These are phyloP conservation scores for Camponotus vicinus DNA, from an alignment of 1,140 invertebrate species.

Conservation along the genomic window DNA sequence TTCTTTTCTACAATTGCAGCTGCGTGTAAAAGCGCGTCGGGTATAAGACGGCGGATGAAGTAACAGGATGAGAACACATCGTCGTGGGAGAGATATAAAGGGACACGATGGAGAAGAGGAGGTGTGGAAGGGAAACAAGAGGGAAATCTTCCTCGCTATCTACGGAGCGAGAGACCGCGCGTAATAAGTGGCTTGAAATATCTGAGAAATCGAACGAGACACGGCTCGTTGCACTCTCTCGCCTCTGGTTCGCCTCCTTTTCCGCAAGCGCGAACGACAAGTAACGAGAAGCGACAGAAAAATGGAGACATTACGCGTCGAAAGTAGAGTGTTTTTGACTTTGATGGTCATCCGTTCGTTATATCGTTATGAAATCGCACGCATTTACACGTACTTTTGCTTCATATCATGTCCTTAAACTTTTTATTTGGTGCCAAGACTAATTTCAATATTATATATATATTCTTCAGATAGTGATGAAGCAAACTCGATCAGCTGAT, in stretches of 20 bases:
- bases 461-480: too few species aligned
- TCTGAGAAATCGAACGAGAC: constrained; percentile 71
- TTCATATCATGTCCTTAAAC: background rate
- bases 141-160: constrained; percentile 20
- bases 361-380: background rate
- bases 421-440: background rate
- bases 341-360: background rate
- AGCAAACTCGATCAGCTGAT: background rate
- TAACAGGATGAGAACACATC: constrained; percentile 12
- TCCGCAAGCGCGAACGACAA: constrained; percentile 63
- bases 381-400: background rate
- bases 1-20: constrained; percentile 51
- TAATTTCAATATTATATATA: background rate
- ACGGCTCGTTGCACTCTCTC: constrained; percentile 72
- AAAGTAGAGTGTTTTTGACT: background rate
- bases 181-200: constrained; percentile 72
- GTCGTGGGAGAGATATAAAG: constrained; percentile 62
- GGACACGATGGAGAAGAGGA: constrained; percentile 27
- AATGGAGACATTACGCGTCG: too few species aligned
- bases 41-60: background rate
- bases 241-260: constrained; percentile 61
- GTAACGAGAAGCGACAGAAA: background rate
- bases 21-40: background rate
- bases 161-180: constrained; percentile 6
- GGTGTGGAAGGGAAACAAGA: constrained; percentile 40